Base-by-base conservation (phyloP, 2,888 invertebrate genomes). In the Cybosia mesomella region DNA sequence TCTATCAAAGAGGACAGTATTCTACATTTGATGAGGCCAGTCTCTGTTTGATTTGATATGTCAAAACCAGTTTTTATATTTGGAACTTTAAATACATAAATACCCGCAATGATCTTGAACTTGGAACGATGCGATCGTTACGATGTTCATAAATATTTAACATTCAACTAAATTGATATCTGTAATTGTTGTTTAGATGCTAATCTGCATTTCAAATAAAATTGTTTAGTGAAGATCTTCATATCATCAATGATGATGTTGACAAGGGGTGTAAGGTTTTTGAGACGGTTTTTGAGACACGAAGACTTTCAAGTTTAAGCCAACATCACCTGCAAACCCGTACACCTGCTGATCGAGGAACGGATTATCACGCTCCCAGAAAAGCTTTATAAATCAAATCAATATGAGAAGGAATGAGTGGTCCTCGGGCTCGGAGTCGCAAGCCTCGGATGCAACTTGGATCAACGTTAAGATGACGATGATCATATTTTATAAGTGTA, bases 21-120 rank as follows among this genome's bases (percentile, higher is more conserved):
- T 59, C 21, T 36, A 21, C 57, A 39, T 58, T 49, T 58, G 28
- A 58, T 10, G 39, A 64, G 24, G 24, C 43, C 32, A 43, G 32
- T 32, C 64, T 24, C 24, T 64, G 39, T 64, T 58, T 64, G 49
- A 58, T 58, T 64, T 64, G 43, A 64, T 49, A 43, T 57, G 49
- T 22, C 21, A 22, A 28, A 63, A 54, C 63, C 22, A 62, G 62
- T 54, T 54, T 34, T 32, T 53, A 62, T 32, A 49, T 28, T 62
- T 54, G 9, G 34, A 34, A 62, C 22, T 22, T 34, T 43, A 57
- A 10, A 43, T 64, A 49, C 18, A n/a, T 54, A 75, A 70, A 64
- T 49, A 59, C 34, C 32, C 36, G 22, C 59, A 64, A 18, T 24
- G 55, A 61, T 55, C 66, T 71, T 68, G 71, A 71, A 68, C 71